Evolutionary conservation across 2,797 vertebrate genomes (phyloP), one percentile per base, ranked within the genome.

Genomic region (Helostoma temminkii): DNA sequence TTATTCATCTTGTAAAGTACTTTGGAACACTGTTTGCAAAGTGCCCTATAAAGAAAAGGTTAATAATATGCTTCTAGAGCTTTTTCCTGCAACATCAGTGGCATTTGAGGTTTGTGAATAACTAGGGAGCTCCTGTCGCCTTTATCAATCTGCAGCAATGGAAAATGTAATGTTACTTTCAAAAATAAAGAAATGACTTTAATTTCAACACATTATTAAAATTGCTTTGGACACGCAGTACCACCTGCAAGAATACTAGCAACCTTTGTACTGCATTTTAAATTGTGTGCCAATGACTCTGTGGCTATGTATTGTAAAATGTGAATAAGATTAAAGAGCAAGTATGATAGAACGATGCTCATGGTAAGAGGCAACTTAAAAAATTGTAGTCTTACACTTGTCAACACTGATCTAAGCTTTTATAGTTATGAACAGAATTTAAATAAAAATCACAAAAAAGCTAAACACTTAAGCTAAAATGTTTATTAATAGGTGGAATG

Each of bases 11-110:
- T 43, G 26, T 60, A 67, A 59, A 69, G 28, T 50, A 58, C 52
- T 64, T 61, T 45, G n/a, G n/a, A 65, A 66, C 56, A 59, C 19
- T 62, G 52, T 66, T 62, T 55, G 19, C 18, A 53, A 67, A 50
- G 65, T 39, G 55, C 49, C 47, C 59, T 22, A 21, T 32, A 69
- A 50, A 55, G 48, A 74, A 80, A n/a, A 71, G 70, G 67, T 68
- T 82, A 75, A 81, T 76, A 60, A 62, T 71, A 65, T 65, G 64
- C 74, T 57, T 47, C 32, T 71, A 24, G 18, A 46, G 28, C 8
- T 66, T 64, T 43, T 55, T 66, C 22, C 22, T 62, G 59, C 25
- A 45, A 55, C 56, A 41, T 49, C 16, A 2, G 55, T 71, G 58
- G 55, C 68, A 78, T 76, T 78, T 70, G 28, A 30, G 47, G 21